These are phyloP conservation scores for Antechinus flavipes DNA, from an alignment of 2,113 vertebrate species.

Conservation along the genomic window DNA sequence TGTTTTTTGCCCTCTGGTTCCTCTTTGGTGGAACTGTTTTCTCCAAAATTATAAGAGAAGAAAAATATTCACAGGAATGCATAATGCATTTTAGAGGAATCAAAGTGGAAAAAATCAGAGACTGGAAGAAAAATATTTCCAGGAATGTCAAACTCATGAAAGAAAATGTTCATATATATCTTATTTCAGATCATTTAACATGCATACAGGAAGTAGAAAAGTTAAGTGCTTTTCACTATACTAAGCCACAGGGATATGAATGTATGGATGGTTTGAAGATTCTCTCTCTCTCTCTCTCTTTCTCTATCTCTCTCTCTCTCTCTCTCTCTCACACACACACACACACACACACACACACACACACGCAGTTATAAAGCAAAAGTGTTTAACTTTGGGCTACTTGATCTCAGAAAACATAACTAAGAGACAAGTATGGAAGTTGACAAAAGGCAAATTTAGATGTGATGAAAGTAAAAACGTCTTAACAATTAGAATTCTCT, in stretches of 20 bases:
- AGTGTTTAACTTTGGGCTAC: neutral
- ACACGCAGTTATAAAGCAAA: neutral
- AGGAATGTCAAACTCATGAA: constrained; percentile 41
- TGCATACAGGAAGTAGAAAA: constrained; percentile 36
- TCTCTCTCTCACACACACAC: too few species aligned
- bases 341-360: too few species aligned
- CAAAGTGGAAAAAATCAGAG: constrained; percentile 50
- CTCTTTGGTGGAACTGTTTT: neutral
- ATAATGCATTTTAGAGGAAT: constrained; percentile 58
- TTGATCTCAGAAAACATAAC: neutral
- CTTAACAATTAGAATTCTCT: neutral
- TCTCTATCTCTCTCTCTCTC: too few species aligned
- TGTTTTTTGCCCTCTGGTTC: constrained; percentile 29
- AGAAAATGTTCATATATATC: constrained; percentile 40
- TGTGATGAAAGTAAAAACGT: neutral
- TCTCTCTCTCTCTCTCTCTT: constrained; percentile 20
- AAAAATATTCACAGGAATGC: constrained; percentile 57
- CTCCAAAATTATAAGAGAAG: neutral
- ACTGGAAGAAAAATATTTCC: constrained; percentile 29
- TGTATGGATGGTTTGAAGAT: constrained; percentile 63
- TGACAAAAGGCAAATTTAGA: neutral
- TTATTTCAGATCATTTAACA: constrained; percentile 60
- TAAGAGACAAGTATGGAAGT: neutral
- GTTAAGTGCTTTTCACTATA: constrained; percentile 76
- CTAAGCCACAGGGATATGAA: constrained; percentile 6